Percentiles rank a stretch among this genome's conserved stretches.
Conservation (phyloP, 2,113 vertebrate species). For the Cromileptes altivelis region DNA sequence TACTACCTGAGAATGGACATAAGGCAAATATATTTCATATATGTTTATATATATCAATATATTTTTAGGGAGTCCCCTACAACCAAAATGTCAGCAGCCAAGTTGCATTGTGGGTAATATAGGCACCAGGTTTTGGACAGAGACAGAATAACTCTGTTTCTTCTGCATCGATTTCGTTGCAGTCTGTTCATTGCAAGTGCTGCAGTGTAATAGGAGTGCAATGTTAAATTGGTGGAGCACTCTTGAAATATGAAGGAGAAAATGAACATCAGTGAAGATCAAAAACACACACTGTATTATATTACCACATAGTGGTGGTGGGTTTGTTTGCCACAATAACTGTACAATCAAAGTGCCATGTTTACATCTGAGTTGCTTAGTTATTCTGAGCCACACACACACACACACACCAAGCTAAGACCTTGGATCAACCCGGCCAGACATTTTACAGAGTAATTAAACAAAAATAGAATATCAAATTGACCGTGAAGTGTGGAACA, state of each 20-base stretch:
- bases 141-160: too few relatives aligned
- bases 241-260: neutral
- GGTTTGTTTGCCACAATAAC: neutral
- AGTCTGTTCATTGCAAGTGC: neutral
- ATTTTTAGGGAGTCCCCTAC: too few relatives aligned
- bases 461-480: constrained; percentile 68
- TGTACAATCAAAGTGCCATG: neutral
- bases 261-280: neutral
- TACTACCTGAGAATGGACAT: too few relatives aligned
- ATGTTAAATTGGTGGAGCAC: neutral
- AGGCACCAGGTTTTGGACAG: neutral
- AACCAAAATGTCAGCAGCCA: too few relatives aligned
- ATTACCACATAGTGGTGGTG: neutral
- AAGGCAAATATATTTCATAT: too few relatives aligned
- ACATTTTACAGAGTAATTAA: constrained; percentile 67
- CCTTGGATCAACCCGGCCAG: constrained; percentile 34
- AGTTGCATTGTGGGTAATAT: neutral
- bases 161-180: too few relatives aligned
- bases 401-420: constrained; percentile 27
- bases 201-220: neutral
- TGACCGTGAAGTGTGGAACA: constrained; percentile 51
- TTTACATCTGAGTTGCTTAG: neutral
- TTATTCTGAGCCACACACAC: constrained; percentile 21
- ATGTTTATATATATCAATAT: too few relatives aligned
- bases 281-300: neutral